phyloP scores from a whole-genome alignment of 2,113 vertebrate species.

The Pleuronectes platessa region DNA sequence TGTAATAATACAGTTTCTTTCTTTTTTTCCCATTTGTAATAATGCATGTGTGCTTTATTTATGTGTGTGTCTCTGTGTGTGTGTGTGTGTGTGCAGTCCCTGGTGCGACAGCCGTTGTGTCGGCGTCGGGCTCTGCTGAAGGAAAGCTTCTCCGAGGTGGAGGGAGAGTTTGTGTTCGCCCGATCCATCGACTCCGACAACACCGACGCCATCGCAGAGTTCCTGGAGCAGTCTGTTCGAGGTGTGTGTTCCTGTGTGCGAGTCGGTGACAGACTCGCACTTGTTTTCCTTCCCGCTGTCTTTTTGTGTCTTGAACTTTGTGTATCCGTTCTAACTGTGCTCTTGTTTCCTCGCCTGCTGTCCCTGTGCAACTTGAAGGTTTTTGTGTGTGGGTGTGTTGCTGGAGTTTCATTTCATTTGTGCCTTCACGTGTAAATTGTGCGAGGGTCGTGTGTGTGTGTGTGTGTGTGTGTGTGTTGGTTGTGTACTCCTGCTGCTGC shows the following conservation, averaged over 20 bases:
- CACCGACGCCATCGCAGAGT: constrained; percentile 88
- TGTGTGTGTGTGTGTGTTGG: constrained; percentile 29
- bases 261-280: constrained; percentile 7
- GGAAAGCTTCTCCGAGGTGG: constrained; percentile 87
- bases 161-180: constrained; percentile 92
- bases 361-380: constrained; percentile 28
- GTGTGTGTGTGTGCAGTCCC: constrained; percentile 78
- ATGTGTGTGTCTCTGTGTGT: constrained; percentile 16
- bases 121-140: constrained; percentile 85
- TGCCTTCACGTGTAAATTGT: constrained; percentile 26
- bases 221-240: constrained; percentile 92
- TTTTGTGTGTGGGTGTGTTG: constrained; percentile 46
- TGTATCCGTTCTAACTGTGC: background rate
- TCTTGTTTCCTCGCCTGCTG: constrained; percentile 37
- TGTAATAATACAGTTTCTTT: constrained; percentile 53
- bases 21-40: constrained; percentile 51
- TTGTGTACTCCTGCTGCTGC: constrained; percentile 4
- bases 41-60: constrained; percentile 22
- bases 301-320: constrained; percentile 34
- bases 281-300: constrained; percentile 29
- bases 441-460: constrained; percentile 9
- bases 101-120: constrained; percentile 86
- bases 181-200: constrained; percentile 85
- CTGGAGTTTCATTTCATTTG: constrained; percentile 31
- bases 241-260: constrained; percentile 70